A percentile compares a stretch with the other conserved stretches of the same genome.
Evolutionary conservation across 2,113 vertebrate species (phyloP).

Genomic region (Sander vitreus): DNA sequence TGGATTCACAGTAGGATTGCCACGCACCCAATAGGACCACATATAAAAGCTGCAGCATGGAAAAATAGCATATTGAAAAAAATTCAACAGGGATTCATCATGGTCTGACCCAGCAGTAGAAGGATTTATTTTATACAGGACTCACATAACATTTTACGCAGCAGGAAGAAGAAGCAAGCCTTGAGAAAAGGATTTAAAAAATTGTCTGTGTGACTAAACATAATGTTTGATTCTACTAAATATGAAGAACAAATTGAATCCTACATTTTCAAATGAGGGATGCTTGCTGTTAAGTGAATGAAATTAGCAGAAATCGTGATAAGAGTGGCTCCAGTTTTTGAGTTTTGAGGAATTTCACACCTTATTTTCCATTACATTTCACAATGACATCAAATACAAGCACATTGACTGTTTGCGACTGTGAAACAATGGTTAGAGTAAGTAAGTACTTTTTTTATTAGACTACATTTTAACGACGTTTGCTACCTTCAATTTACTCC

Average conservation of each 20-base stretch:
- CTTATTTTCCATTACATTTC: neutral
- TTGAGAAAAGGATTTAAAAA: slow-evolving; percentile 30
- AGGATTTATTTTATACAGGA: slow-evolving; percentile 37
- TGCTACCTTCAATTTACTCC: neutral
- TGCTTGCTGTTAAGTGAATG: neutral
- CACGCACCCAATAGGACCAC: neutral
- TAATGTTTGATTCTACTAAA: slow-evolving; percentile 34
- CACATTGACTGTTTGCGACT: neutral
- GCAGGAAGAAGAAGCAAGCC: slow-evolving; percentile 10
- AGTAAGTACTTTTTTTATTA: no score
- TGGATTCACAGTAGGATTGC: slow-evolving; percentile 7
- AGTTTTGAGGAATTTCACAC: slow-evolving; percentile 2
- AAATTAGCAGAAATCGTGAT: neutral
- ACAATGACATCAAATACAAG: neutral
- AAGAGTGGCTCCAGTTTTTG: neutral
- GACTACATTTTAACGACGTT: neutral
- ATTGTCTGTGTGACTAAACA: neutral
- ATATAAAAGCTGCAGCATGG: slow-evolving; percentile 13
- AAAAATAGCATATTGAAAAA: slow-evolving; percentile 26
- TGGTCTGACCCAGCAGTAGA: slow-evolving; percentile 24
- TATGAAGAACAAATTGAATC: slow-evolving; percentile 48
- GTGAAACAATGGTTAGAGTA: neutral
- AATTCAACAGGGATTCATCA: slow-evolving; percentile 37
- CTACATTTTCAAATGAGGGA: slow-evolving; percentile 22
- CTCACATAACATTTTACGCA: slow-evolving; percentile 21